Percentiles rank a stretch among this genome's conserved stretches.
These are phyloP conservation scores for Brevipalpus yothersi DNA, from an alignment of 1,140 invertebrate genomes.

Conservation along the genomic window DNA sequence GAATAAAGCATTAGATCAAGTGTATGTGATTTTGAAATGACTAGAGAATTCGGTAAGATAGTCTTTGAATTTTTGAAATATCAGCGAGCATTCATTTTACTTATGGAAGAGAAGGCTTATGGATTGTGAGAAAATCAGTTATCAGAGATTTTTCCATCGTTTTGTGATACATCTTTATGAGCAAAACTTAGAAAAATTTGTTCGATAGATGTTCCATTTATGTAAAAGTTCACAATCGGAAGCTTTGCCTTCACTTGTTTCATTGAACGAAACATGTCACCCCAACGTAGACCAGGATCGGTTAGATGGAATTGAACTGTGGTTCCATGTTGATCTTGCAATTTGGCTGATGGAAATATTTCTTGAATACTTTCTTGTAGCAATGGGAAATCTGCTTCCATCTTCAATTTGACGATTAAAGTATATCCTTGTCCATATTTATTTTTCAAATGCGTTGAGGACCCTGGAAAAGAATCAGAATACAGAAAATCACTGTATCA, in stretches of 20 bases:
- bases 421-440: constrained; percentile 41
- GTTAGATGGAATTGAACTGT: not conserved
- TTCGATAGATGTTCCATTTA: constrained; percentile 27
- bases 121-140: too few species aligned
- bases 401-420: not conserved
- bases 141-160: too few species aligned
- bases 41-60: too few species aligned
- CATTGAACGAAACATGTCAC: not conserved
- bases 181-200: constrained; percentile 29
- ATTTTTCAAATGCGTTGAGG: constrained; percentile 25
- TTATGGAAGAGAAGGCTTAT: too few species aligned
- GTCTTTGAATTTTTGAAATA: too few species aligned
- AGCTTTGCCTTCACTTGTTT: constrained; percentile 15
- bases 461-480: too few species aligned
- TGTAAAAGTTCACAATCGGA: constrained; percentile 26
- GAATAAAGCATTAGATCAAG: too few species aligned
- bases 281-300: not conserved
- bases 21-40: too few species aligned
- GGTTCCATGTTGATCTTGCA: not conserved
- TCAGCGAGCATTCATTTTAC: too few species aligned
- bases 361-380: not conserved
- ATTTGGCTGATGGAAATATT: not conserved
- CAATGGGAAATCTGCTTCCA: too few species aligned
- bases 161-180: not conserved
- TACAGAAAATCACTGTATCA: too few species aligned